A percentile compares a stretch with the other conserved stretches of the same genome.
These are phyloP conservation scores for Mesochorus sp. DNA, from an alignment of 2,888 invertebrate genomes.

Conservation along the genomic window DNA sequence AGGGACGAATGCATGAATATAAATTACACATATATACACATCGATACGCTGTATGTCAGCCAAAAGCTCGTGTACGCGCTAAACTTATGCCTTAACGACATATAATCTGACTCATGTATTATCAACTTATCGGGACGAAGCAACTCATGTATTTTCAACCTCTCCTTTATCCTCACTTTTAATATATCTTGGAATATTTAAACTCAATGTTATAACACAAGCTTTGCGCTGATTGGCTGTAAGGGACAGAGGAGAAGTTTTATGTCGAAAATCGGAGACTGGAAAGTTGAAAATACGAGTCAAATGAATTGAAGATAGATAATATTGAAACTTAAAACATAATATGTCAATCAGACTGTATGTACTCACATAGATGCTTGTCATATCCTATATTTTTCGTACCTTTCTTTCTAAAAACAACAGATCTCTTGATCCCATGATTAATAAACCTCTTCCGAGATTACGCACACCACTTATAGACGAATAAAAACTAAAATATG, in stretches of 20 bases:
- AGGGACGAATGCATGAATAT: neutral
- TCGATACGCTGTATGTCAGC: neutral
- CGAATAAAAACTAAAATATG: constrained; percentile 35
- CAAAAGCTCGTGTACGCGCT: neutral
- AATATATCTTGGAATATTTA: too few species aligned
- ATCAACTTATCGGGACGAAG: constrained; percentile 25
- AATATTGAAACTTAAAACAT: too few species aligned
- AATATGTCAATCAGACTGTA: too few species aligned
- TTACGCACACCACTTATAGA: constrained; percentile 27
- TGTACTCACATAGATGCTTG: neutral
- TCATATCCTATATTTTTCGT: too few species aligned
- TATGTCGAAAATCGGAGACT: too few species aligned
- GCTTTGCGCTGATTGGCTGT: too few species aligned
- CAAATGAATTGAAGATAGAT: too few species aligned
- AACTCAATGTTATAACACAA: too few species aligned
- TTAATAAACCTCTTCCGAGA: constrained; percentile 22
- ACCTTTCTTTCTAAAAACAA: neutral
- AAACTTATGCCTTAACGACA: constrained; percentile 35
- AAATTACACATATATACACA: neutral
- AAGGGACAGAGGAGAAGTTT: too few species aligned
- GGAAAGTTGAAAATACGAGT: too few species aligned
- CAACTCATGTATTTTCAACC: too few species aligned
- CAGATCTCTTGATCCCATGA: neutral
- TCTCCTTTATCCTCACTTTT: too few species aligned
- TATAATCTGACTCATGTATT: constrained; percentile 11